These are phyloP conservation scores for Macrosiphum euphorbiae DNA, from an alignment of 2,888 invertebrate genomes.

Conservation along the genomic window DNA sequence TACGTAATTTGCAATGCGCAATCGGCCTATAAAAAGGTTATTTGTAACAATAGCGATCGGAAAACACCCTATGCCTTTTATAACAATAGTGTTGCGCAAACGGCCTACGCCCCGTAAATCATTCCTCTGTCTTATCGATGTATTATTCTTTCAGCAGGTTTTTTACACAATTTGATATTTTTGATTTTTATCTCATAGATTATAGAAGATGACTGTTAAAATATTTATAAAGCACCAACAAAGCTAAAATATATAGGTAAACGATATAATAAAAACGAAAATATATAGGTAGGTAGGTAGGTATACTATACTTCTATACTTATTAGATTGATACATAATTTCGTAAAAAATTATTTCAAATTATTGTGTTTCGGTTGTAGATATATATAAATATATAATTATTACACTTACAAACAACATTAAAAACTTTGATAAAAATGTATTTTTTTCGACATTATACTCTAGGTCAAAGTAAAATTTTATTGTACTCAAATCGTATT, in stretches of 20 bases:
- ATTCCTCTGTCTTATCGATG: neutral
- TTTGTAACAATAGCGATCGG: too few species aligned
- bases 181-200: neutral
- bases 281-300: too few species aligned
- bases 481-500: neutral
- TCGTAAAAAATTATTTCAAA: neutral
- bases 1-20: too few species aligned
- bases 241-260: too few species aligned
- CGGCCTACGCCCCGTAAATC: too few species aligned
- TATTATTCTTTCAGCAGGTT: neutral
- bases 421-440: neutral
- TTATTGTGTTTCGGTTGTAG: neutral
- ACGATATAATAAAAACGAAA: too few species aligned
- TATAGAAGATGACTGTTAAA: neutral
- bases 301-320: neutral
- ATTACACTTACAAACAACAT: neutral
- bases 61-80: too few species aligned
- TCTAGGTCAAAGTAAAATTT: neutral
- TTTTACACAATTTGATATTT: neutral
- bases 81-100: too few species aligned
- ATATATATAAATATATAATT: neutral
- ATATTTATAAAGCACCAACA: neutral
- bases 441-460: neutral
- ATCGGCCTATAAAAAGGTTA: too few species aligned
- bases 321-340: neutral